Evolutionary conservation across 92 coral and sea anemone species (phyloP).

Genomic region (Parazoanthus swiftii): DNA sequence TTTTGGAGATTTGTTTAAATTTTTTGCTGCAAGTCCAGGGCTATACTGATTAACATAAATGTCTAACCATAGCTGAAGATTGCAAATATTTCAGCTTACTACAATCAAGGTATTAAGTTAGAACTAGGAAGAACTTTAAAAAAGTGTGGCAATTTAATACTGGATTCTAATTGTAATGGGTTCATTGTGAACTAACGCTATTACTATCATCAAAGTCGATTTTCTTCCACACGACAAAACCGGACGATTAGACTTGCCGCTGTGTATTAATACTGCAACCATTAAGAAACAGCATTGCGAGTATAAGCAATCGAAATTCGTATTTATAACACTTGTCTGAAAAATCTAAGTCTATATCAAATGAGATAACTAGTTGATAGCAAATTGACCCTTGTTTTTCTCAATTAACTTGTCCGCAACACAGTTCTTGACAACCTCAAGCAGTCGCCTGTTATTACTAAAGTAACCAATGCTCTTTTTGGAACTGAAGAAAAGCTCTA

Average conservation of each 20-base stretch:
- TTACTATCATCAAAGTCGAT: neutral
- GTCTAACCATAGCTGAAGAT: neutral
- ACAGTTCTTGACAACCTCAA: neutral
- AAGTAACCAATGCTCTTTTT: too few species aligned
- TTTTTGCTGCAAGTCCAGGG: neutral
- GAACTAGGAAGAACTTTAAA: too few species aligned
- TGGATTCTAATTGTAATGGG: too few species aligned
- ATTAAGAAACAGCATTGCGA: neutral
- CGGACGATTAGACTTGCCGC: neutral
- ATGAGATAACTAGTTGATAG: neutral
- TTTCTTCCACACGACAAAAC: neutral
- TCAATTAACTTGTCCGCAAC: neutral
- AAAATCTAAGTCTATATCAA: neutral
- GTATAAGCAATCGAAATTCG: neutral
- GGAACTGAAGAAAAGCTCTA: too few species aligned
- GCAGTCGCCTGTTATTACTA: too few species aligned
- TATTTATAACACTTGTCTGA: neutral
- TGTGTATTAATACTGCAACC: neutral
- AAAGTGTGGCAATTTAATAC: too few species aligned
- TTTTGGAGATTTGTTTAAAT: neutral
- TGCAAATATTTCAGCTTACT: too few species aligned
- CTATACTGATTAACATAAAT: too few species aligned
- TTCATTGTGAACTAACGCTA: too few species aligned
- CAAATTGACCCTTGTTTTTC: neutral
- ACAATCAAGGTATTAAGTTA: neutral